phyloP scores from a whole-genome alignment of 2,888 invertebrate genomes.

The Caenorhabditis virilis region DNA sequence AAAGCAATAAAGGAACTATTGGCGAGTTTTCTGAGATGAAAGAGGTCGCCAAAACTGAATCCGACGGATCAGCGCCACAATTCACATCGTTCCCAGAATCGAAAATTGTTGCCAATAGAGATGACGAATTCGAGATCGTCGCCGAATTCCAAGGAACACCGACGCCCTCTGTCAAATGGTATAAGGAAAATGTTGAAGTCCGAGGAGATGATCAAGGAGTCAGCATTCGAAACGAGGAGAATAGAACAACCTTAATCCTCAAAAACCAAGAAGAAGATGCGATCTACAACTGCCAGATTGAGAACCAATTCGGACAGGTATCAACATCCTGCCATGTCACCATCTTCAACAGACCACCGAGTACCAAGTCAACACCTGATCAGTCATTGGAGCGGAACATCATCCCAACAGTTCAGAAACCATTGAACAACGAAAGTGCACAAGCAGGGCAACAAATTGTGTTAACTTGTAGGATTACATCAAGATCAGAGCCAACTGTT shows the following conservation, averaged over 20 bases:
- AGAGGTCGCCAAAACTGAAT: slow-evolving; percentile 34
- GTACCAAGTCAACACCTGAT: slow-evolving; percentile 29
- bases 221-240: slow-evolving; percentile 19
- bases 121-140: slow-evolving; percentile 42
- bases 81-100: slow-evolving; percentile 23
- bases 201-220: slow-evolving; percentile 24
- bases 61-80: slow-evolving; percentile 35
- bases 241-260: slow-evolving; percentile 63
- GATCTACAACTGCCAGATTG: slow-evolving; percentile 70
- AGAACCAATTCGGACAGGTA: slow-evolving; percentile 69
- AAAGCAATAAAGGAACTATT: slow-evolving; percentile 20
- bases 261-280: slow-evolving; percentile 68
- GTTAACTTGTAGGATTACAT: slow-evolving; percentile 45
- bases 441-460: slow-evolving; percentile 52
- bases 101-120: slow-evolving; percentile 31
- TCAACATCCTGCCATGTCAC: slow-evolving; percentile 31
- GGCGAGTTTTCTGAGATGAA: slow-evolving; percentile 31
- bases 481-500: slow-evolving; percentile 33
- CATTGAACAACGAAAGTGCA: slow-evolving; percentile 55
- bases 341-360: slow-evolving; percentile 29
- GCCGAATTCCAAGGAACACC: slow-evolving; percentile 36
- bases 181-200: no score
- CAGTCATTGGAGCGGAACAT: slow-evolving; percentile 30
- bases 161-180: slow-evolving; percentile 39
- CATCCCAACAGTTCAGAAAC: slow-evolving; percentile 36